phyloP scores from a whole-genome alignment of 2,113 vertebrate genomes.

The Anoplopoma fimbria region DNA sequence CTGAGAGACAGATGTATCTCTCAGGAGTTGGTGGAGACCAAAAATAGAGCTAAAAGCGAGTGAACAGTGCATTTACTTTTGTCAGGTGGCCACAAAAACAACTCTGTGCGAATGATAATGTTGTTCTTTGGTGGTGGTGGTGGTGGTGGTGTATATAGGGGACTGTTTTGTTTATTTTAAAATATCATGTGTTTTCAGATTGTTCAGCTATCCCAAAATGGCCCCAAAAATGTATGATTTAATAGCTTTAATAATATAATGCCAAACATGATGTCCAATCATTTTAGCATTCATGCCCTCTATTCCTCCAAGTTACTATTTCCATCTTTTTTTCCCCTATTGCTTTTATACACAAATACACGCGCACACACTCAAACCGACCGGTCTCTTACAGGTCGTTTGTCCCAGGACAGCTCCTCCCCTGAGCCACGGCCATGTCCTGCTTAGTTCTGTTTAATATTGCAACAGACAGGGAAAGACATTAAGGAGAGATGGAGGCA shows the following conservation, averaged over 20 bases:
- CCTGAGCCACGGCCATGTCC: conserved; percentile 62
- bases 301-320: background rate
- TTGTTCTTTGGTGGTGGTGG: background rate
- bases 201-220: background rate
- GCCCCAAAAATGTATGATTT: background rate
- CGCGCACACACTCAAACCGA: background rate
- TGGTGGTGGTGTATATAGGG: too few species aligned
- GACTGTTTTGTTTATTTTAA: background rate
- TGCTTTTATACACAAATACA: background rate
- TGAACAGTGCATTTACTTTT: background rate
- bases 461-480: conserved; percentile 65
- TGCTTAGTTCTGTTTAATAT: conserved; percentile 79
- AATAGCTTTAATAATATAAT: background rate
- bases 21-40: background rate
- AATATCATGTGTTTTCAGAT: too few species aligned
- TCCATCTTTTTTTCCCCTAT: background rate
- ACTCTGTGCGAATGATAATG: too few species aligned
- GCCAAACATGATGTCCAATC: background rate
- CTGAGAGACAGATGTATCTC: background rate
- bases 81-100: background rate
- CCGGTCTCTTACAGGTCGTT: conserved; percentile 54
- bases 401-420: conserved; percentile 61
- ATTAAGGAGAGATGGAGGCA: conserved; percentile 39
- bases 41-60: background rate
- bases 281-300: background rate